Percentiles rank a stretch among this genome's conserved stretches.
Conservation (phyloP, 1,140 invertebrate genomes). For the Drosophila littoralis region DNA sequence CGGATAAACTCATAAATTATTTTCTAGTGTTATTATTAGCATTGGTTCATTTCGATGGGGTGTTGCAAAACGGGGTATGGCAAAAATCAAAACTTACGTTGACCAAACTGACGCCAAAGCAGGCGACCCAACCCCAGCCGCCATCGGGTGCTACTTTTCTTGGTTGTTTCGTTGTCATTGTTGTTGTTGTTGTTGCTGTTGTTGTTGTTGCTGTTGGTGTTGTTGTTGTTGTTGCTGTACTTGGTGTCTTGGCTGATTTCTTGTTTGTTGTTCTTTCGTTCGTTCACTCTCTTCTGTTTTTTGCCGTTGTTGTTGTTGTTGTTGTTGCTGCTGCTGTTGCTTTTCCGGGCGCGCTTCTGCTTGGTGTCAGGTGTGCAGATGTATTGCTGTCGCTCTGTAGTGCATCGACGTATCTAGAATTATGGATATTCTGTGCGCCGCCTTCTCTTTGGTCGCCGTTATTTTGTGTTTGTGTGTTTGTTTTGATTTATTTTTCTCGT, state of each 20-base stretch:
- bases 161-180: slow-evolving; percentile 73
- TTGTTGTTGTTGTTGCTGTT: slow-evolving; percentile 33
- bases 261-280: slow-evolving; percentile 20
- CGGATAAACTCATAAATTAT: too few species aligned
- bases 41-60: too few species aligned
- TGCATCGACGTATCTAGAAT: slow-evolving; percentile 28
- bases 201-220: slow-evolving; percentile 18
- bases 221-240: slow-evolving; percentile 8
- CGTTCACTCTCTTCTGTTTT: slow-evolving; percentile 28
- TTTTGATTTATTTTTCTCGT: not conserved
- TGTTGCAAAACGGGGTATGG: not conserved
- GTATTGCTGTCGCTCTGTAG: slow-evolving; percentile 43
- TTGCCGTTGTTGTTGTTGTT: slow-evolving; percentile 10
- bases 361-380: slow-evolving; percentile 54
- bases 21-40: too few species aligned
- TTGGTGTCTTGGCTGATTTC: slow-evolving; percentile 17
- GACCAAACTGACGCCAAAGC: slow-evolving; percentile 91
- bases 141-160: slow-evolving; percentile 84
- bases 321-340: slow-evolving; percentile 16
- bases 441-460: slow-evolving; percentile 19
- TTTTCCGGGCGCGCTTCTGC: slow-evolving; percentile 24
- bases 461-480: slow-evolving; percentile 17
- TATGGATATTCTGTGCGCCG: slow-evolving; percentile 34
- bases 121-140: slow-evolving; percentile 93
- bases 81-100: slow-evolving; percentile 87